Evolutionary conservation across 2,113 vertebrate species (phyloP), one percentile per base, ranked within the genome.

Genomic region (Cottus gobio): DNA sequence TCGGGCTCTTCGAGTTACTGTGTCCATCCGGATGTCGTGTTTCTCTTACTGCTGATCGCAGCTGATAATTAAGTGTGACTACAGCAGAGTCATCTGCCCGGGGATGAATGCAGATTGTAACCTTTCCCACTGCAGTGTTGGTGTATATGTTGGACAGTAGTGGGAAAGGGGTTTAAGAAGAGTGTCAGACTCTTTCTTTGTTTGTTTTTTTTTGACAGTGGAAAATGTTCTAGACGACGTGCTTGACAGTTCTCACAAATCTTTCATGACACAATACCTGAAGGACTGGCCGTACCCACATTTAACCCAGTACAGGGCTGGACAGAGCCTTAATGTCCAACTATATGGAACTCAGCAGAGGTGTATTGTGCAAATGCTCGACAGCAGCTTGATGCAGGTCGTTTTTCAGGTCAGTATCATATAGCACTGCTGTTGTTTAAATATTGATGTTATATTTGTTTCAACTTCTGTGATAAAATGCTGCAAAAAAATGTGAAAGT

Each of bases 381-480:
- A 99, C 10, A 94, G 96, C 77, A 99, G 97, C 79, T 90, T 99
- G 61, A 95, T 99, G 67, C 96, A 96, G 83, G 95, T 99, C 28
- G 85, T 96, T 36, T 99, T 97, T 84, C 52, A 86, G 85, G 92
- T 92, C 11, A 10, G 90, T 85, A 5, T n/a, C 28, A 18, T 30
- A 42, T 24, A 15, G 65, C 5, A 18, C 18, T 58, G 57, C 8
- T 34, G 2, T 18, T 52, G 22, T 50, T 60, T n/a, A 34, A 24
- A 10, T 34, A 3, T 34, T 63, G 3, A 12, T 44, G 0, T 34
- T 7, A 3, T 28, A 18, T 71, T 61, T 10, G 0, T 24, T 64
- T n/a, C 1, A 1, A 26, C 31, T 18, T 58, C 18, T 76, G 48
- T 52, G 10, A 18, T 34, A 1, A 22, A n/a, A 22, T 54, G 11